Evolutionary conservation across 1,140 invertebrate species (phyloP), one percentile per base, ranked within the genome.

Genomic region (Trichogramma pretiosum): DNA sequence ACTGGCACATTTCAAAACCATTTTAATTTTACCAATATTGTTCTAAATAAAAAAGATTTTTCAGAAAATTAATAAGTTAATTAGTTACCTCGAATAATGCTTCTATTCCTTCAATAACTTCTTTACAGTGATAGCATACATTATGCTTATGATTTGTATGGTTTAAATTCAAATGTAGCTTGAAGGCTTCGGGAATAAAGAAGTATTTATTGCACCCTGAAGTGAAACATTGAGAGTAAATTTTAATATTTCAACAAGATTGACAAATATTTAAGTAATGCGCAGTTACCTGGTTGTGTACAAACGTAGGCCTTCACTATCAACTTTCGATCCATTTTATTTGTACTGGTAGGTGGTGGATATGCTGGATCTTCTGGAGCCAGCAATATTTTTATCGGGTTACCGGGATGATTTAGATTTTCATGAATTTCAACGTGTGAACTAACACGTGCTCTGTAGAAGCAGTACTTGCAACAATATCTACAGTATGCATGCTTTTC

Each of bases 391-490:
- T 51, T 36, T 10, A 51, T 16, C 37, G 19, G 39, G 10, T 51
- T 51, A 37, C 35, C 36, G 23, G 46, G 44, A 48, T 66, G 64
- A 33, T 19, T 36, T 4, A 14, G 33, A 13, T 34, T 37, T 55
- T 76, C 68, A 67, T 80, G 77, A 10, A 74, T 58, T 30, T 68
- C 64, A 1, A 80, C 71, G 52, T 79, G 79, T 5, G 68, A 67
- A n/a, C 64, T 58, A 3, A 63, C 58, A 21, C 65, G 53, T 10
- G 73, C 72, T 41, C 80, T 58, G 55, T 79, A 81, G 32, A 81
- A 75, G 48, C 80, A 82, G 38, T 78, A 74, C 21, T 57, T 64
- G 46, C 80, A 82, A 30, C 77, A 73, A 51, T 63, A 80, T 19
- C 66, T 60, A 52, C 77, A 75, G 28, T 69, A 67, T 0, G 63